Base-by-base conservation (phyloP, 2,797 vertebrate species). In the Vireo griseus region DNA sequence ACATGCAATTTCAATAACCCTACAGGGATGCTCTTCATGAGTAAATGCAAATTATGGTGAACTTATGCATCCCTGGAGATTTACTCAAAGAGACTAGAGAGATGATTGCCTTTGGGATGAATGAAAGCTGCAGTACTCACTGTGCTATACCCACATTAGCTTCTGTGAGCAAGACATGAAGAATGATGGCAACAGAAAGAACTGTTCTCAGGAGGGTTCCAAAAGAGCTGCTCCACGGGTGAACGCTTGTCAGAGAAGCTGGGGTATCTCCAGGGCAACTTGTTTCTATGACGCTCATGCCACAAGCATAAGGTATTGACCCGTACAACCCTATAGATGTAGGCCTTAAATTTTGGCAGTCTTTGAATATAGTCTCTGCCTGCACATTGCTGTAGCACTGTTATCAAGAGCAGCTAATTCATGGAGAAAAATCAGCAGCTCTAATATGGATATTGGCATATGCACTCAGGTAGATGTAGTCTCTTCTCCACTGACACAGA, bases 91-190 rank as follows among this genome's bases (percentile, higher is more conserved):
- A 81, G 88, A 90, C 83, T 55, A 83, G 21, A 68, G 65, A 83
- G 47, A 94, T 83, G 35, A 90, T 86, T 95, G 92, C 94, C 79
- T 95, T 91, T 85, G 78, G 73, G 29, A 90, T 93, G 83, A 83
- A 86, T 79, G 88, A 55, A 62, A 77, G 72, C 76, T 86, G 44
- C 55, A 88, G 52, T 40, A 62, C 33, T 86, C 40, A 76, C 63
- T 94, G 75, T 77, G 85, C 71, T 86, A 48, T 74, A 68, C 39
- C 47, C 57, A 65, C 69, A 62, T 83, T 54, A 91, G 62, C 25
- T 88, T 88, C 88, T 94, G 54, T 72, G 72, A 90, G 65, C 75
- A 94, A 86, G 81, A 74, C 72, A 33, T 44, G 52, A 94, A 92
- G 95, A 94, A 94, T 45, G 35, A 94, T 35, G 61, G 75, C 54